Evolutionary conservation across 2,797 vertebrate species (phyloP).

Genomic region (Arnoldichthys spilopterus): DNA sequence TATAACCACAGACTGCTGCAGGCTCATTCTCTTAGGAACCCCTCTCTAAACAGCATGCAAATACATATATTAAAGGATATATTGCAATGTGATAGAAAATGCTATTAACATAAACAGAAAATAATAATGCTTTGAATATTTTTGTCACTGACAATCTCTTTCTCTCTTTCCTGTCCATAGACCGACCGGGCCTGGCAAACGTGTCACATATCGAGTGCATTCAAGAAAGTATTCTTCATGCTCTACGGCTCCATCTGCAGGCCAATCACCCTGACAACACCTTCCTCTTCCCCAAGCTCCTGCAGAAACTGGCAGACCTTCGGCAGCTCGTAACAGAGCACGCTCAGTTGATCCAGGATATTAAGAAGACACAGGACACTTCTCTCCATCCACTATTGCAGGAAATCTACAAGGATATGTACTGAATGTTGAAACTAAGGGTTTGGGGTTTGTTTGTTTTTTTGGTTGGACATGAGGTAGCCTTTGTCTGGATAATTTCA

Average conservation of each 20-base stretch:
- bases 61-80: neutral
- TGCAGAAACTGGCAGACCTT: slow-evolving; percentile 95
- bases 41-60: slow-evolving; percentile 6
- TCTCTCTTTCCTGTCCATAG: slow-evolving; percentile 63
- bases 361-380: slow-evolving; percentile 90
- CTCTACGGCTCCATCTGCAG: slow-evolving; percentile 89
- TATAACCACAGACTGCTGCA: slow-evolving; percentile 12
- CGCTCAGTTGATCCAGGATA: slow-evolving; percentile 90
- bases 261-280: slow-evolving; percentile 86
- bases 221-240: slow-evolving; percentile 91
- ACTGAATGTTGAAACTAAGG: slow-evolving; percentile 69
- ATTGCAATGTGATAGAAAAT: neutral
- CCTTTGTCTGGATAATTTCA: neutral
- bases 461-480: neutral
- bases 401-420: slow-evolving; percentile 98
- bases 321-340: slow-evolving; percentile 95
- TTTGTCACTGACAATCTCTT: neutral
- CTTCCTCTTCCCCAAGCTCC: slow-evolving; percentile 93
- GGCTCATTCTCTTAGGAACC: slow-evolving; percentile 6
- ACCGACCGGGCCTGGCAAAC: slow-evolving; percentile 90
- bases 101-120: neutral
- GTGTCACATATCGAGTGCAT: slow-evolving; percentile 87
- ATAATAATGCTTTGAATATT: neutral
- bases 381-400: slow-evolving; percentile 93
- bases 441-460: neutral